These are phyloP conservation scores for Episyrphus balteatus DNA, from an alignment of 1,140 invertebrate genomes.

Conservation along the genomic window DNA sequence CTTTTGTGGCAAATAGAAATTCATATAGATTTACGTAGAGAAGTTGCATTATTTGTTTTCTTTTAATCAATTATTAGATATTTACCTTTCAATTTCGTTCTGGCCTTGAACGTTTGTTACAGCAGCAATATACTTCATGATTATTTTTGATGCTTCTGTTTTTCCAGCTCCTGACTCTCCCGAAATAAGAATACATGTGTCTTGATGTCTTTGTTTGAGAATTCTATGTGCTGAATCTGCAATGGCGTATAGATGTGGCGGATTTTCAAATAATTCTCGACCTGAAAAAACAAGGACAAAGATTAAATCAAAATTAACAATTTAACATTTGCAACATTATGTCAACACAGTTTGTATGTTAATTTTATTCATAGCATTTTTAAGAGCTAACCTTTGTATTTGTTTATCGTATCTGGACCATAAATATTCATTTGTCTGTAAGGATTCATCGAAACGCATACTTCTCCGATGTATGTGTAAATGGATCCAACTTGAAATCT, in stretches of 20 bases:
- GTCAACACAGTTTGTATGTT: too few species aligned
- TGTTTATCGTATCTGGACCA: slow-evolving; percentile 61
- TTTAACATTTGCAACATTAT: neutral
- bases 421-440: slow-evolving; percentile 81
- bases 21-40: too few species aligned
- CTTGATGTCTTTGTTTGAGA: slow-evolving; percentile 76
- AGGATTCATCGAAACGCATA: slow-evolving; percentile 84
- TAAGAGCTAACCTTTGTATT: slow-evolving; percentile 64
- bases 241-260: slow-evolving; percentile 90
- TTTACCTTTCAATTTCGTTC: slow-evolving; percentile 86
- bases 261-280: slow-evolving; percentile 84
- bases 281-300: too few species aligned
- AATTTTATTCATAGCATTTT: too few species aligned
- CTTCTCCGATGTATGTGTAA: slow-evolving; percentile 91
- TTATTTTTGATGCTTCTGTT: slow-evolving; percentile 97
- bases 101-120: slow-evolving; percentile 86
- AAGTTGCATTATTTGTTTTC: too few species aligned
- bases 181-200: slow-evolving; percentile 93
- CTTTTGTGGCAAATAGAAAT: too few species aligned
- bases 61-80: too few species aligned
- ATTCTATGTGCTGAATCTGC: slow-evolving; percentile 87
- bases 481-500: slow-evolving; percentile 82
- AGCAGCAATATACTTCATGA: slow-evolving; percentile 97
- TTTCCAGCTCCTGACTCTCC: slow-evolving; percentile 93
- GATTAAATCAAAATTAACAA: slow-evolving; percentile 36